Conservation (phyloP, 1,140 invertebrate genomes). For the Platorchestia sp. region DNA sequence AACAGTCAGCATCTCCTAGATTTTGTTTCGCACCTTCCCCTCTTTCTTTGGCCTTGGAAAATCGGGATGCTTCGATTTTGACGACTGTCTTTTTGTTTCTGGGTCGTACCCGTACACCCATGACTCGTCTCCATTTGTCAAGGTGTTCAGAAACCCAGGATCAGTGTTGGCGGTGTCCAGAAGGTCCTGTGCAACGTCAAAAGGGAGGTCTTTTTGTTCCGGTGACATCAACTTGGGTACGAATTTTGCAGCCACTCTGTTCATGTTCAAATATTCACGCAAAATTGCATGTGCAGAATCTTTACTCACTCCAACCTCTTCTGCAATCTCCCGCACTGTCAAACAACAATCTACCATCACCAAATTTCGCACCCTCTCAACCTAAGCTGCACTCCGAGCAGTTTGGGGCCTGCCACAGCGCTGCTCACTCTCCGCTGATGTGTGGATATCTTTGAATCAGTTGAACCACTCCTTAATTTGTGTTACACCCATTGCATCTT, state of each 20-base stretch:
- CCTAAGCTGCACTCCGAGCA: too few species aligned
- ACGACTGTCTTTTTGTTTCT: neutral
- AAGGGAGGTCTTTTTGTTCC: neutral
- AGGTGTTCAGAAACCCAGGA: neutral
- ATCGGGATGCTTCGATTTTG: neutral
- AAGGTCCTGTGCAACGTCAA: neutral
- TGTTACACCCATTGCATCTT: too few species aligned
- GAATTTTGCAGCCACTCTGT: neutral
- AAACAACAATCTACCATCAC: too few species aligned
- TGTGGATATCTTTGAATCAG: too few species aligned
- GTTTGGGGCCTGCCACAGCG: too few species aligned
- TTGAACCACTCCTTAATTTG: too few species aligned
- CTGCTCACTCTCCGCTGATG: too few species aligned
- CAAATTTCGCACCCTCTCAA: too few species aligned
- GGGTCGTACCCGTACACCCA: neutral
- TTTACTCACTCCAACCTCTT: neutral
- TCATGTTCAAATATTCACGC: neutral
- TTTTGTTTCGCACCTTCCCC: too few species aligned
- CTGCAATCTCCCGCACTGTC: too few species aligned
- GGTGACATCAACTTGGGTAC: neutral
- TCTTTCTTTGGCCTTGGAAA: too few species aligned
- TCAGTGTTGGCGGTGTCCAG: neutral
- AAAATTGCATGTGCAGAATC: neutral
- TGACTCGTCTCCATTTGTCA: neutral
- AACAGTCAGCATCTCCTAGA: too few species aligned